A percentile compares a stretch with the other conserved stretches of the same genome.
These are phyloP conservation scores for Heterodera filipjevi DNA, from an alignment of 2,888 invertebrate species.

Conservation along the genomic window DNA sequence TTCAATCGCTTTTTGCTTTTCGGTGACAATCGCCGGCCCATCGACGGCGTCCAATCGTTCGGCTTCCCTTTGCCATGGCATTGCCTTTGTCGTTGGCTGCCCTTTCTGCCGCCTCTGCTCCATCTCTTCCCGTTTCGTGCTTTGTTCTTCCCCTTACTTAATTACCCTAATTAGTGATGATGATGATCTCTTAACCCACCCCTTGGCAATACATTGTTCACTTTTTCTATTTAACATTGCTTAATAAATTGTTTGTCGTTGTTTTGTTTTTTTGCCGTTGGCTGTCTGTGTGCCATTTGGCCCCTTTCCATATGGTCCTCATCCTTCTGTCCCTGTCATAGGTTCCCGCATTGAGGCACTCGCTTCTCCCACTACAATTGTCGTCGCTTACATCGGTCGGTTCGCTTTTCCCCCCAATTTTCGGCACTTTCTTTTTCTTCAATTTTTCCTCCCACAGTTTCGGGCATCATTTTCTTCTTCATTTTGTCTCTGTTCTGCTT, in stretches of 20 bases:
- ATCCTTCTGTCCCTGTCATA: too few relatives aligned
- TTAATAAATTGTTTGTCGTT: too few relatives aligned
- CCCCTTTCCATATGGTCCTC: too few relatives aligned
- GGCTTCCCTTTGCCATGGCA: neutral
- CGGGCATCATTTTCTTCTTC: slow-evolving; percentile 59
- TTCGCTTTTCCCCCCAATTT: neutral
- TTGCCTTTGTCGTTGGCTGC: neutral
- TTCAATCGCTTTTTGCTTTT: neutral
- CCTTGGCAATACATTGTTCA: neutral
- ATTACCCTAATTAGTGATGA: too few relatives aligned
- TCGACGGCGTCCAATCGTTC: neutral
- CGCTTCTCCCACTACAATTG: slow-evolving; percentile 5
- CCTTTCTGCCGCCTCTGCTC: neutral
- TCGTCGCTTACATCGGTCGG: slow-evolving; percentile 19
- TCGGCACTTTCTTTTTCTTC: neutral
- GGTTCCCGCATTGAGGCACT: neutral
- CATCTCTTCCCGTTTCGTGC: neutral
- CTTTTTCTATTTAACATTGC: neutral
- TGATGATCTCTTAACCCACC: too few relatives aligned
- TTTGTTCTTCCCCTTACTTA: neutral
- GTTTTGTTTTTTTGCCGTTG: too few relatives aligned
- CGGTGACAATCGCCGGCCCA: neutral
- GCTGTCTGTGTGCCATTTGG: too few relatives aligned
- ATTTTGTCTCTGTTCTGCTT: slow-evolving; percentile 58
- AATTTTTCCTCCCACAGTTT: slow-evolving; percentile 46